These are phyloP conservation scores for Drosophila hydei DNA, from an alignment of 1,140 invertebrate species.

Conservation along the genomic window DNA sequence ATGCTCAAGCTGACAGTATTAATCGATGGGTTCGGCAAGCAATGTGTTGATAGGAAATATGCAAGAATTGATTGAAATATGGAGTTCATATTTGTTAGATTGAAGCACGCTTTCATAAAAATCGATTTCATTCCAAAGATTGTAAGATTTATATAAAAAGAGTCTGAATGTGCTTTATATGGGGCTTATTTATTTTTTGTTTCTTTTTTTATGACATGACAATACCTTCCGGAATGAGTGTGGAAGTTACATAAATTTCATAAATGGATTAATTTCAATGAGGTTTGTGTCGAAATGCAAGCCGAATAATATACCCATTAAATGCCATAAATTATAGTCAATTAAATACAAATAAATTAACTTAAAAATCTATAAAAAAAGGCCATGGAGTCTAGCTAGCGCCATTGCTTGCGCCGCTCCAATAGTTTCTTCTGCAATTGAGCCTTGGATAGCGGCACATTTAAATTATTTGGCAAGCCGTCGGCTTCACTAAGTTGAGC, in stretches of 20 bases:
- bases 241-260: not conserved
- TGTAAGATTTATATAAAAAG: too few relatives aligned
- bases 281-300: not conserved
- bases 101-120: too few relatives aligned
- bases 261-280: not conserved
- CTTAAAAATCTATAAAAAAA: not conserved
- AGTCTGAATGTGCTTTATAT: too few relatives aligned
- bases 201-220: not conserved
- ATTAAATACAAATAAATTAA: not conserved
- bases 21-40: too few relatives aligned
- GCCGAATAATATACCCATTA: not conserved
- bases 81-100: too few relatives aligned
- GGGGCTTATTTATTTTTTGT: too few relatives aligned
- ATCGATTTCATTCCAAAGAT: too few relatives aligned
- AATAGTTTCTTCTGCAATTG: slow-evolving; percentile 19
- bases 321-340: too few relatives aligned
- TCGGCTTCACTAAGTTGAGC: not conserved
- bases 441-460: slow-evolving; percentile 8
- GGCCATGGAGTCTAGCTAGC: slow-evolving; percentile 5
- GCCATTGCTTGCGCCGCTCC: slow-evolving; percentile 32
- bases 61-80: too few relatives aligned
- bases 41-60: too few relatives aligned
- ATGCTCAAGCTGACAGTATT: too few relatives aligned
- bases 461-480: too few relatives aligned
- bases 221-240: not conserved